Evolutionary conservation across 2,797 vertebrate genomes (phyloP).

Genomic region (Sebastiscus tertius): DNA sequence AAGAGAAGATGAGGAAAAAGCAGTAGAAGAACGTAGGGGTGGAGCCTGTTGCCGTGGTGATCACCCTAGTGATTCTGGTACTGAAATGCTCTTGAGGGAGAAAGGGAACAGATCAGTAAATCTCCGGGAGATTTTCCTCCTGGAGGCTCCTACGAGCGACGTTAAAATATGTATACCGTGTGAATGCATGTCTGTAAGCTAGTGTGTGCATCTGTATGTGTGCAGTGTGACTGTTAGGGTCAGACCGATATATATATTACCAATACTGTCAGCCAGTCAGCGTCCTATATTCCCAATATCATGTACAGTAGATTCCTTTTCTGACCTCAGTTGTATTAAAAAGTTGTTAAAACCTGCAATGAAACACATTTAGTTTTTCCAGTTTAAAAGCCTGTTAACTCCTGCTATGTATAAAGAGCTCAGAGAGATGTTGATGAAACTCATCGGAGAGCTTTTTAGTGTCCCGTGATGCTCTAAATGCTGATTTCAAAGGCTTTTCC

Average conservation of each 20-base stretch:
- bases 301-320: background rate
- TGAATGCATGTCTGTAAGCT: background rate
- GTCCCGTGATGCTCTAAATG: constrained; percentile 19
- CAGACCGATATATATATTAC: constrained; percentile 35
- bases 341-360: constrained; percentile 28
- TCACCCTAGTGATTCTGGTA: constrained; percentile 90
- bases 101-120: constrained; percentile 85
- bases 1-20: background rate
- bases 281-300: background rate
- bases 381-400: constrained; percentile 14
- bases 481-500: constrained; percentile 29
- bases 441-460: background rate
- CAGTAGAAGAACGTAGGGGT: background rate
- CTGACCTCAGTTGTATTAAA: constrained; percentile 43
- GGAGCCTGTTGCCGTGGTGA: constrained; percentile 68
- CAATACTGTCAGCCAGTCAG: constrained; percentile 15
- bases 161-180: background rate
- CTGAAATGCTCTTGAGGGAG: constrained; percentile 86
- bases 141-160: constrained; percentile 27
- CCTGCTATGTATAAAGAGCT: constrained; percentile 12
- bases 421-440: background rate
- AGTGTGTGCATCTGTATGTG: constrained; percentile 11
- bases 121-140: constrained; percentile 68
- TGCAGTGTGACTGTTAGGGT: constrained; percentile 13
- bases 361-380: background rate